Conservation (phyloP, 92 coral and sea anemone genomes). For the Zoanthus solanderi region DNA sequence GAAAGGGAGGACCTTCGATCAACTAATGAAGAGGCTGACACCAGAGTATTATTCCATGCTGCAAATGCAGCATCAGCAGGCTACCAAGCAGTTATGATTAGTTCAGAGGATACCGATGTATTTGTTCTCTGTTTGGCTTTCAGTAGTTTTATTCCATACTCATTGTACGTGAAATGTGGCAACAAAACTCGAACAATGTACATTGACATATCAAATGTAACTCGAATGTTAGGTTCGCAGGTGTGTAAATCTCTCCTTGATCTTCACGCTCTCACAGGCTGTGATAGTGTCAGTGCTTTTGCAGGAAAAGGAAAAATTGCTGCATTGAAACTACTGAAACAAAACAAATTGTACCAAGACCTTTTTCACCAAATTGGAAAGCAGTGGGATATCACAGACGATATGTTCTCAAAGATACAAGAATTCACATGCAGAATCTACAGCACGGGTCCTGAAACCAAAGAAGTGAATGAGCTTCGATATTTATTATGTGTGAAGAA, state of each 20-base stretch:
- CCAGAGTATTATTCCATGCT: neutral
- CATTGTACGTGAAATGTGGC: conserved; percentile 39
- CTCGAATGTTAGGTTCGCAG: conserved; percentile 37
- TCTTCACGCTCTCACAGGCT: conserved; percentile 53
- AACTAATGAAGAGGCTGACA: neutral
- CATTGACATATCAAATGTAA: conserved; percentile 17
- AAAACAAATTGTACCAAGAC: too few species aligned
- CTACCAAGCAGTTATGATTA: neutral
- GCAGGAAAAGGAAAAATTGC: conserved; percentile 27
- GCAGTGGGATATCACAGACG: too few species aligned
- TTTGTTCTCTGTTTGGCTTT: neutral
- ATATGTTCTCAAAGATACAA: too few species aligned
- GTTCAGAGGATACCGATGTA: conserved; percentile 21
- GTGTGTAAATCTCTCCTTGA: conserved; percentile 51
- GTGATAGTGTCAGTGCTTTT: conserved; percentile 43
- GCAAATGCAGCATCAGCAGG: neutral
- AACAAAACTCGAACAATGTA: conserved; percentile 17
- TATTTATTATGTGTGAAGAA: too few species aligned
- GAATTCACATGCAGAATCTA: too few species aligned
- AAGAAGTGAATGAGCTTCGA: too few species aligned
- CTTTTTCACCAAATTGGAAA: too few species aligned
- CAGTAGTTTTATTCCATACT: conserved; percentile 9
- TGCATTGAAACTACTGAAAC: too few species aligned
- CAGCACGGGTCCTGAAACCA: too few species aligned
- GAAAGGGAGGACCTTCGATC: neutral